Evolutionary conservation across 2,797 vertebrate genomes (phyloP).

Genomic region (Orientallactaga sibirica): DNA sequence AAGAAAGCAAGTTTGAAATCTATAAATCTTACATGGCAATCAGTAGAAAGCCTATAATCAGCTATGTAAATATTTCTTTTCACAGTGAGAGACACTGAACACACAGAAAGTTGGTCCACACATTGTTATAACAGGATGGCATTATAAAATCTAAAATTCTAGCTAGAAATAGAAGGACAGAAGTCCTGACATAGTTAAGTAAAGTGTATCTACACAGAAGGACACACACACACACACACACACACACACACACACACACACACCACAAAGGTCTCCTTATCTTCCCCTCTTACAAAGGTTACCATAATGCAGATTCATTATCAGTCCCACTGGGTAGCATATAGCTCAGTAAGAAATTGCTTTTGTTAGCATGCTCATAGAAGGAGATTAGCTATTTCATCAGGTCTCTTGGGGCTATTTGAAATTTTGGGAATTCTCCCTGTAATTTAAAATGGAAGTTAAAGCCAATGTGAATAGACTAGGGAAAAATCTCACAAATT

Average conservation of each 20-base stretch:
- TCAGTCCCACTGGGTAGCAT: constrained; percentile 81
- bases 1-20: constrained; percentile 16
- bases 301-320: constrained; percentile 87
- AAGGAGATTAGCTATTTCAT: constrained; percentile 85
- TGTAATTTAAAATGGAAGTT: constrained; percentile 86
- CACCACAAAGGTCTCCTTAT: constrained; percentile 68
- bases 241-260: no score
- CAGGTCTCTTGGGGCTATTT: constrained; percentile 86
- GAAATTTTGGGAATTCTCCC: constrained; percentile 87
- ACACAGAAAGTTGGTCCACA: constrained; percentile 11
- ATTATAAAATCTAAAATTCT: constrained; percentile 46
- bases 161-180: constrained; percentile 53
- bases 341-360: constrained; percentile 87
- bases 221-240: background rate
- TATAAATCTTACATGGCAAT: constrained; percentile 48
- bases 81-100: constrained; percentile 34
- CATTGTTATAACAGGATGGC: background rate
- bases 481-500: constrained; percentile 79
- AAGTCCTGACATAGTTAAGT: constrained; percentile 50
- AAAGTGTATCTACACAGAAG: constrained; percentile 55
- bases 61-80: constrained; percentile 21
- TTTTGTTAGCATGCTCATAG: constrained; percentile 87
- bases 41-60: background rate
- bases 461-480: constrained; percentile 82
- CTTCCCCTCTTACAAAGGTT: constrained; percentile 85